A percentile compares a stretch with the other conserved stretches of the same genome.
Evolutionary conservation across 2,113 vertebrate species (phyloP).

Genomic region (Candoia aspera): DNA sequence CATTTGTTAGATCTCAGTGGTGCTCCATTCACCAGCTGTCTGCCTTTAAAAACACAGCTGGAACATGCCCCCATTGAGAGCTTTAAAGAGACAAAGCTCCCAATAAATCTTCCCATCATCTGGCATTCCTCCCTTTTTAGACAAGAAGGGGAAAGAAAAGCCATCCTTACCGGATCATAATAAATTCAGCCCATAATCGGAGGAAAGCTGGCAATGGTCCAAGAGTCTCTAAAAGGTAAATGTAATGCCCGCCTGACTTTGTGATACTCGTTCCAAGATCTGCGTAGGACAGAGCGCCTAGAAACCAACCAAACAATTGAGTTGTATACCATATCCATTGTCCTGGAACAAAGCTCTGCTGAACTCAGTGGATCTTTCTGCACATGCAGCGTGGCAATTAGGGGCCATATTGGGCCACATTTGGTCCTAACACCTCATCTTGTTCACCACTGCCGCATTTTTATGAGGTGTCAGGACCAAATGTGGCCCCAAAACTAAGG

Average conservation of each 20-base stretch:
- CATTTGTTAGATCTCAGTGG: slow-evolving; percentile 15
- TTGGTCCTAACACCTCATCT: background rate
- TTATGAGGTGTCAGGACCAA: no score
- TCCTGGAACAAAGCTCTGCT: background rate
- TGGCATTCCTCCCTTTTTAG: background rate
- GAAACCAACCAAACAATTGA: background rate
- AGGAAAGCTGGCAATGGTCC: slow-evolving; percentile 74
- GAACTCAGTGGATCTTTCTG: background rate
- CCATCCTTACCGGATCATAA: slow-evolving; percentile 71
- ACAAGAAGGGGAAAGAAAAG: background rate
- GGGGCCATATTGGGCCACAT: background rate
- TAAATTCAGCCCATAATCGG: slow-evolving; percentile 74
- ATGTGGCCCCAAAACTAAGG: background rate
- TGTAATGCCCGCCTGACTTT: slow-evolving; percentile 82
- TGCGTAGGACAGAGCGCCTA: slow-evolving; percentile 68
- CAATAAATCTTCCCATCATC: background rate
- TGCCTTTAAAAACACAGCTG: slow-evolving; percentile 25
- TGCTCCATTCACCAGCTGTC: background rate
- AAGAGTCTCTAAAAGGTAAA: slow-evolving; percentile 72
- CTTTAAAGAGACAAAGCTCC: slow-evolving; percentile 16
- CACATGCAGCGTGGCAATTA: background rate
- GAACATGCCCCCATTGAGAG: background rate
- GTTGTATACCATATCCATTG: background rate
- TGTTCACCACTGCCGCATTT: background rate
- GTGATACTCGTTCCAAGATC: slow-evolving; percentile 71